phyloP scores from a whole-genome alignment of 2,888 invertebrate species.

The Calameuta pallipes region DNA sequence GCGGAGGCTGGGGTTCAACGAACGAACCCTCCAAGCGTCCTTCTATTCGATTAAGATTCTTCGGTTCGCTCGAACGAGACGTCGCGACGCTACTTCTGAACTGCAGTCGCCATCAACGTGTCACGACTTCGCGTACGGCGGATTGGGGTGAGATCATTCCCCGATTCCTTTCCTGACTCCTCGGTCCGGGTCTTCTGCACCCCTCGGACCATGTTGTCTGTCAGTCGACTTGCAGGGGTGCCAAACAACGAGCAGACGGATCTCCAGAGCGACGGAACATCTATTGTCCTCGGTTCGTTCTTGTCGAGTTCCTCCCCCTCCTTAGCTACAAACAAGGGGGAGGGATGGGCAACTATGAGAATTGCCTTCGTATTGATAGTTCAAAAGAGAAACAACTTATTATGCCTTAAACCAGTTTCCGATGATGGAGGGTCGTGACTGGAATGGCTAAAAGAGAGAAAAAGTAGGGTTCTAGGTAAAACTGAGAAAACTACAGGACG shows the following conservation, averaged over 20 bases:
- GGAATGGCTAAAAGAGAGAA: too few relatives aligned
- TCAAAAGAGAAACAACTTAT: too few relatives aligned
- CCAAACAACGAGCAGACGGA: conserved; percentile 28
- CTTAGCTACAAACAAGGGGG: too few relatives aligned
- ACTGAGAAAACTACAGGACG: too few relatives aligned
- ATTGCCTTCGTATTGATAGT: too few relatives aligned
- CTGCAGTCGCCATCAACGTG: conserved; percentile 31
- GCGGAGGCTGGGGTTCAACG: background rate
- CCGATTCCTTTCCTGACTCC: conserved; percentile 12
- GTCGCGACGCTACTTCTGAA: conserved; percentile 29
- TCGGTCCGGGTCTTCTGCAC: conserved; percentile 22
- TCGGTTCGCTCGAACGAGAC: conserved; percentile 23
- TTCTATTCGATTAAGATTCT: conserved; percentile 48
- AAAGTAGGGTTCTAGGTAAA: too few relatives aligned
- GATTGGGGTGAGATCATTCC: conserved; percentile 34
- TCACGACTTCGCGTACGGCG: conserved; percentile 33
- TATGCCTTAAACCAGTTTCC: too few relatives aligned
- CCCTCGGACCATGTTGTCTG: conserved; percentile 47
- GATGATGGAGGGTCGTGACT: too few relatives aligned
- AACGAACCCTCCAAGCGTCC: conserved; percentile 11
- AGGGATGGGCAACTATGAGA: too few relatives aligned
- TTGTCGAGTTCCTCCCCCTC: too few relatives aligned
- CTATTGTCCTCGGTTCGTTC: background rate
- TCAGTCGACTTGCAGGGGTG: conserved; percentile 44
- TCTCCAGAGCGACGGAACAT: background rate